Evolutionary conservation across 2,797 vertebrate genomes (phyloP), one percentile per base, ranked within the genome.

Genomic region (Artibeus jamaicensis): DNA sequence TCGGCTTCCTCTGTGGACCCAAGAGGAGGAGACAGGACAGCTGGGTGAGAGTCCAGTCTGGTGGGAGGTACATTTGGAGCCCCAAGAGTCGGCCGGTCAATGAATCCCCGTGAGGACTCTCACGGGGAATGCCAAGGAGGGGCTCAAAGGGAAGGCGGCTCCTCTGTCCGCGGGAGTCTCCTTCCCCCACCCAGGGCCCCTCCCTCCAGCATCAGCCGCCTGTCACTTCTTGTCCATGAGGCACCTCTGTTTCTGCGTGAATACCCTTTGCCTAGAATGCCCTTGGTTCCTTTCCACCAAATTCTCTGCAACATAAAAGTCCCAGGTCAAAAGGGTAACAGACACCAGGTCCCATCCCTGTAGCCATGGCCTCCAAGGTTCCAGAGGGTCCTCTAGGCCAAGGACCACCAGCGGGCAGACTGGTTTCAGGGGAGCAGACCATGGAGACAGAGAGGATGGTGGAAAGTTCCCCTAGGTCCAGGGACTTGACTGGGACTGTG

Each of bases 21-120:
- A 4, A 67, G 37, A 79, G 22, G 42, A 9, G 26, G 11, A 3
- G 3, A 4, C 0, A 1, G 19, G 95, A 29, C 39, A 26, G 12
- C 29, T n/a, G 46, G 15, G 19, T 9, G 8, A 21, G 44, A 46
- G 2, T 24, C 34, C 42, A 46, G 14, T 26, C 68, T 37, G 4
- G 21, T 16, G 14, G 62, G 62, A 59, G 73, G 24, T 19, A 22
- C n/a, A 16, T 7, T 24, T 11, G 34, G 26, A 34, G 21, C 21
- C 15, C 55, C 6, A 50, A 81, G 55, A 12, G 5, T 8, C 0
- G 29, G 14, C 11, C 0, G 0, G 12, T 12, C 9, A 34, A 6
- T 34, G 48, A 39, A 44, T 32, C 12, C 4, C 42, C 12, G 39
- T 46, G 76, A 22, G 62, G 70, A n/a, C 53, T 32, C 6, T 71